Base-by-base conservation (phyloP, 2,113 vertebrate genomes). In the Leptobrachium leishanense region DNA sequence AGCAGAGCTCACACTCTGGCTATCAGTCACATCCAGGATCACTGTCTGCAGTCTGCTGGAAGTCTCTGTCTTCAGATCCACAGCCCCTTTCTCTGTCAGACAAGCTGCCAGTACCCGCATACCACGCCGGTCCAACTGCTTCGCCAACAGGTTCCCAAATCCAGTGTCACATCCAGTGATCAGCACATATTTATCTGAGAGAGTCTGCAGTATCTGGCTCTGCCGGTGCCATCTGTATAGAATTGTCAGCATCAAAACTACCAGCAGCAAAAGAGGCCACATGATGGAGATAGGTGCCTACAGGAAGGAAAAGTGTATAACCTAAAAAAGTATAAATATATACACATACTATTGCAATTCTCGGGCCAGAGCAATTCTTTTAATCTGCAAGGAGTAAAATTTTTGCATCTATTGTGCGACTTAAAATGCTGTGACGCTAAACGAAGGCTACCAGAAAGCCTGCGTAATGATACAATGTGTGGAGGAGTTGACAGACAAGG, bases 101-200 rank as follows among this genome's bases (percentile, higher is more conserved):
- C 96, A 97, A 0, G 91, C 90, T 3, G 95, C 95, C n/a, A 95
- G 83, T 67, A 96, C 94, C 1, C 69, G 82, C 85, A 97, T 87
- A 2, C 94, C 94, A 66, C 84, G 86, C 0, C 66, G 46, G 2
- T 95, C 95, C 82, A 98, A 87, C 82, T 91, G 93, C 64, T 77
- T 87, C 5, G 95, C 95, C 86, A 95, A 82, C 67, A 89, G 87
- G 43, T 92, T 89, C 13, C 96, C 96, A 7, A 98, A 98, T 71
- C 96, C 95, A 0, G 94, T 95, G 84, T 96, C 96, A 0, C 96
- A 97, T 72, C 96, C 96, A 0, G 94, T 98, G 88, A 98, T 92
- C 76, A 98, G 78, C 81, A 97, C 94, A 0, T 89, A 88, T 82
- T 91, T 92, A 57, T 92, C 88, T 0, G 77, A 79, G 6, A 92